Base-by-base conservation (phyloP, 2,113 vertebrate species). In the Limnothrissa miodon region DNA sequence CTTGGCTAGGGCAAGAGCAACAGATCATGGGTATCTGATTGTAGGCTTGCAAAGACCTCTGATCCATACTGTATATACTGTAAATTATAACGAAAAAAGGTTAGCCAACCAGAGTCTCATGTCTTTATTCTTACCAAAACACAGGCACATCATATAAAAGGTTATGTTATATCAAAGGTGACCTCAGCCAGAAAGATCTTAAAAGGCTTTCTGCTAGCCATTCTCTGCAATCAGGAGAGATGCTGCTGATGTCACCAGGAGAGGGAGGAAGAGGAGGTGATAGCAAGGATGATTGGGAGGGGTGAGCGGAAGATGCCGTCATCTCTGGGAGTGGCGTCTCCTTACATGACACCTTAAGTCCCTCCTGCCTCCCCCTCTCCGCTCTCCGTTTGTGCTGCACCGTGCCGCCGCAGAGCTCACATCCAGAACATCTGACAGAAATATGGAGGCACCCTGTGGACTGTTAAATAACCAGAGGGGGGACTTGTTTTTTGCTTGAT, bases 311-410 rank as follows among this genome's bases (percentile, higher is more conserved):
- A 29, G 66, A 36, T 19, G 4, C 51, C 0, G 66, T 25, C 25
- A 13, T 74, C 33, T 74, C 29, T 74, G 66, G 29, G 25, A 74
- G 66, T 36, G 66, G 2, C 15, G 33, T 74, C 33, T 74, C 66
- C 66, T 74, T 11, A 39, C 66, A 74, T 74, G 66, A 74, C 66
- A 74, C 66, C 33, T 74, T 74, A 74, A 74, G 66, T 74, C 29
- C 66, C 25, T 74, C 66, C 66, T 74, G 62, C 62, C 29, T 36
- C 25, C 62, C 25, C 29, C 11, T 36, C 25, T 29, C 62, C 29
- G 3, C 2, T 74, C 29, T 36, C 25, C 11, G 8, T 6, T 19
- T 29, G 13, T 70, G 62, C 66, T 74, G 66, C 66, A 74, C 25
- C 15, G 10, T 17, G 66, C n/a, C 59, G 25, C 13, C 33, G 33